Evolutionary conservation across 2,797 vertebrate species (phyloP).

Genomic region (Cephalopachus bancanus): DNA sequence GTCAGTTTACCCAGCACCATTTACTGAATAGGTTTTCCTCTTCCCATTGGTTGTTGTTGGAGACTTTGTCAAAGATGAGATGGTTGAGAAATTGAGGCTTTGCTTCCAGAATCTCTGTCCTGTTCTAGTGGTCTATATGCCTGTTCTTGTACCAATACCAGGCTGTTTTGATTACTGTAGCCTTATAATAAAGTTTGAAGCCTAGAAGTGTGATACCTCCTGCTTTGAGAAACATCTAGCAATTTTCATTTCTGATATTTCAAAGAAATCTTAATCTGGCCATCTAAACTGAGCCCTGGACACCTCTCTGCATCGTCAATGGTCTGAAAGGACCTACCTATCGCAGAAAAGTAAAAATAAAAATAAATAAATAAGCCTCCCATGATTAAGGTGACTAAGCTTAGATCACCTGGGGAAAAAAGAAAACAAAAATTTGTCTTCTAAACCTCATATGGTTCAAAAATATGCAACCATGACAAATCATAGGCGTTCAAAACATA

Average conservation of each 20-base stretch:
- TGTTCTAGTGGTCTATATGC: too few species aligned
- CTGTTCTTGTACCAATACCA: too few species aligned
- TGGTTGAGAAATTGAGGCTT: too few species aligned
- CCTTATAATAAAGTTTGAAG: too few species aligned
- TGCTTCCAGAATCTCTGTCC: too few species aligned
- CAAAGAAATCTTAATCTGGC: constrained; percentile 51
- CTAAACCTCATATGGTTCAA: constrained; percentile 17
- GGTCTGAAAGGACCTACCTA: not conserved
- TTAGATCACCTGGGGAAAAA: not conserved
- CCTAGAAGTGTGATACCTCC: too few species aligned
- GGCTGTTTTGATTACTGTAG: too few species aligned
- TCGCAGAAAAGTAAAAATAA: not conserved
- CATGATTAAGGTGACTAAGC: not conserved
- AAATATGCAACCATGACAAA: not conserved
- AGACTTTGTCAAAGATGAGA: too few species aligned
- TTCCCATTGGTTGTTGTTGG: too few species aligned
- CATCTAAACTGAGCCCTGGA: not conserved
- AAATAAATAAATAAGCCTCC: not conserved
- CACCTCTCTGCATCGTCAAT: not conserved
- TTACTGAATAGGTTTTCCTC: too few species aligned
- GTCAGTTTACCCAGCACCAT: too few species aligned
- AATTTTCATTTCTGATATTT: constrained; percentile 51
- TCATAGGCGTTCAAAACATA: not conserved
- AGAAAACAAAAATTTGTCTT: not conserved
- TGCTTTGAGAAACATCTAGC: not conserved